Base-by-base conservation (phyloP, 2,113 vertebrate genomes). In the Chaetodon auriga region DNA sequence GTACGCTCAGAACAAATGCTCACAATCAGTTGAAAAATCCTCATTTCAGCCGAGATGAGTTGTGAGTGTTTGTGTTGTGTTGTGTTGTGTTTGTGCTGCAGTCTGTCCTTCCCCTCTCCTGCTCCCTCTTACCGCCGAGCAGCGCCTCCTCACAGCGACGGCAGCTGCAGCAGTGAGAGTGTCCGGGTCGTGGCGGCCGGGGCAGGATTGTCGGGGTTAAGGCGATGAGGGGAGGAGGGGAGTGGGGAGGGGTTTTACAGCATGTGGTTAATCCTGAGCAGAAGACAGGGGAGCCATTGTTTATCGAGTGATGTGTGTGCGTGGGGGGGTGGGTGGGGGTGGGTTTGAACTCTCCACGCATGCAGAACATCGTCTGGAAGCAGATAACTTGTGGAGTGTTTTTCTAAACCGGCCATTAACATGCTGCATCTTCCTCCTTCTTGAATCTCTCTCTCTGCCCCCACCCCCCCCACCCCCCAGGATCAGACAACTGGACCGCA, bases 401-500 rank as follows among this genome's bases (percentile, higher is more conserved):
- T 71, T 69, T 63, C 6, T 30, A 74, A 85, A 78, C 58, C 1
- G 13, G 49, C 14, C n/a, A 2, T 49, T 72, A 57, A 86, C 36
- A 65, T 13, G 7, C 35, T 16, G 25, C 14, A 10, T 55, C 46
- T n/a, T 12, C 5, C 51, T 54, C 51, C n/a, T 75, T n/a, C 51
- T 43, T 65, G 53, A 30, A 38, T 45, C 36, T 73, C 54, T 41
- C 36, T 23, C 58, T 41, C 5, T 38, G 1, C n/a, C 38, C 60
- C 45, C 23, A 62, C 9, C 19, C 46, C 23, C 23, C 70, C 73
- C 55, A 7, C 51, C 61, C 13, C 58, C 63, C 84, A 99, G 98
- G 98, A 82, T 99, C 98, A 14, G 98, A 99, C 94, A 96, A 93
- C 87, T 99, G 98, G 98, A 97, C 96, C 61, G 85, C 95, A 86